Conservation (phyloP, 2,888 invertebrate genomes). For the Tuberolachnus salignus region DNA sequence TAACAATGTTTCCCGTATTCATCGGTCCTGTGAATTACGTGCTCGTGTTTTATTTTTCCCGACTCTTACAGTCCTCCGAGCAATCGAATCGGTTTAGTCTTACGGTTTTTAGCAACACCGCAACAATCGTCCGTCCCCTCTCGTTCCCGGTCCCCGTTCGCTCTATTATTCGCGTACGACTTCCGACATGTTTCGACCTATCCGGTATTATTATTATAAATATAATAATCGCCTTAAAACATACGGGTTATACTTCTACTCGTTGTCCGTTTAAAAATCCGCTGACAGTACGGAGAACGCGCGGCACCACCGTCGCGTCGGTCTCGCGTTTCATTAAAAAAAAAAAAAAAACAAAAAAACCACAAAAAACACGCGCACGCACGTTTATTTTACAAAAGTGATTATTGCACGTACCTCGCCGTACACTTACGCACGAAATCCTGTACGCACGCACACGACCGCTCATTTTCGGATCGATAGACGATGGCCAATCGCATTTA, state of each 20-base stretch:
- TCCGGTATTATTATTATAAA: no score
- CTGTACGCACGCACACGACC: background rate
- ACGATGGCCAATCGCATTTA: background rate
- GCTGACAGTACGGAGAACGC: background rate
- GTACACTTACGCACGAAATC: background rate
- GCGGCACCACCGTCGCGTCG: background rate
- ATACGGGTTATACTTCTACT: background rate
- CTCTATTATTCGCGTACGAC: no score
- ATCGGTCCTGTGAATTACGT: no score
- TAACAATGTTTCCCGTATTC: no score
- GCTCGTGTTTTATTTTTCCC: no score
- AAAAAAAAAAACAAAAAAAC: background rate
- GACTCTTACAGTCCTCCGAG: no score
- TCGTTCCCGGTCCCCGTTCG: no score
- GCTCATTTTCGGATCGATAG: background rate
- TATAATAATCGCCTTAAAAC: background rate
- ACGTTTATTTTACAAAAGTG: background rate
- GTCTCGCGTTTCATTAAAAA: background rate
- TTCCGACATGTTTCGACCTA: no score
- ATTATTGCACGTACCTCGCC: conserved; percentile 2
- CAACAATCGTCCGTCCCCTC: no score
- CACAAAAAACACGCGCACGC: no score
- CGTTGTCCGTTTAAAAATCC: background rate
- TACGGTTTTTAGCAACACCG: no score
- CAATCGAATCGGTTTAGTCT: no score